A percentile compares a stretch with the other conserved stretches of the same genome.
Evolutionary conservation across 2,888 invertebrate genomes (phyloP).

Genomic region (Apamea monoglypha): DNA sequence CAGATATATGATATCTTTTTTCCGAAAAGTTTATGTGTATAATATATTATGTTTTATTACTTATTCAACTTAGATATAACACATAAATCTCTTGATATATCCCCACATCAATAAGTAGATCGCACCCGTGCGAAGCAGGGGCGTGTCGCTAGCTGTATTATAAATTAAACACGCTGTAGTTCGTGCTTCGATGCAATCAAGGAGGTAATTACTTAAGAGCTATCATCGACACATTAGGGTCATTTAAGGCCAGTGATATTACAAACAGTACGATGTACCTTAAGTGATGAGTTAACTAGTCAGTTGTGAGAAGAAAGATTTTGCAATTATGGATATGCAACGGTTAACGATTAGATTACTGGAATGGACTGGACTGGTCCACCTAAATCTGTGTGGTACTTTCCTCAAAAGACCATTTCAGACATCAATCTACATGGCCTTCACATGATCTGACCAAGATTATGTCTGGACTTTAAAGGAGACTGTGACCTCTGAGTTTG

Average conservation of each 20-base stretch:
- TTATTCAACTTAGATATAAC: too few relatives aligned
- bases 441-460: too few relatives aligned
- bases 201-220: conserved; percentile 31
- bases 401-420: too few relatives aligned
- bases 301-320: background rate
- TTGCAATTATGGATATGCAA: background rate
- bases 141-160: background rate
- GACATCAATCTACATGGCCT: too few relatives aligned
- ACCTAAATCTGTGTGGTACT: too few relatives aligned
- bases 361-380: too few relatives aligned
- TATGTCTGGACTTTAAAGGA: too few relatives aligned
- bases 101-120: background rate
- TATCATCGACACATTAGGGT: background rate
- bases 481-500: too few relatives aligned
- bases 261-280: conserved; percentile 11
- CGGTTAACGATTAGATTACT: background rate
- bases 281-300: background rate
- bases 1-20: too few relatives aligned
- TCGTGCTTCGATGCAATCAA: conserved; percentile 9
- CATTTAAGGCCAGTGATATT: background rate
- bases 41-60: too few relatives aligned
- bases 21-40: too few relatives aligned
- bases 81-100: background rate
- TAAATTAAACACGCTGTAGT: background rate
- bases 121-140: background rate